Base-by-base conservation (phyloP, 1,140 invertebrate genomes). In the Aricia agestis region DNA sequence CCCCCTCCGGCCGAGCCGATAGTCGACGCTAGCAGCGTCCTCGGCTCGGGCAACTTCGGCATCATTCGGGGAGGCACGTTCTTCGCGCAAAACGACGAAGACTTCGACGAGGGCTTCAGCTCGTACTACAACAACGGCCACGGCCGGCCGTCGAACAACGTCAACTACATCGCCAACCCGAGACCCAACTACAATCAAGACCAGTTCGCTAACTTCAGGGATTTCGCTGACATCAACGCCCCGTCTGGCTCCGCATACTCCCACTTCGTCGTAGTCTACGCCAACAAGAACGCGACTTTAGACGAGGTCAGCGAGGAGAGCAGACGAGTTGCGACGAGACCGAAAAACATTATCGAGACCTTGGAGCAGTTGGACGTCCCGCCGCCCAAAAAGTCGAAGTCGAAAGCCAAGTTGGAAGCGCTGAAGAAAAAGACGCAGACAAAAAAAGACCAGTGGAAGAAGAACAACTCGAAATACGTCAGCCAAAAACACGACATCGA, bases 1-100 rank as follows among this genome's bases (percentile, higher is more conserved):
- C 80, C 83, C 6, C 79, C 84, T 4, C 80, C 85, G 36, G 76
- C 90, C 25, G 89, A 90, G n/a, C 84, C 87, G 10, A 69, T 90
- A 18, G 82, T 89, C 18, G 90, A 90, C 45, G 83, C 90, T 4
- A 90, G 82, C 68, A 85, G 82, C 72, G 92, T 97, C 3, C 86
- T 98, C 18, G 96, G 97, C 1, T 97, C 96, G 0, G 97, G 97
- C 0, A 97, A 98, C 85, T 98, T 98, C 80, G 97, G 96, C 0
- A 96, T 98, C 0, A 95, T 98, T 42, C 93, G 94, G 67, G 97
- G 97, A 0, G 97, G 97, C 2, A 98, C 97, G 19, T 98, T 97
- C 86, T 97, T 97, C 69, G 92, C 89, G 13, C 93, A 93, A 72
- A 93, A 93, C 31, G 84, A 90, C 66, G 93, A 93, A 6, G 87